Evolutionary conservation across 1,140 invertebrate genomes (phyloP).

Genomic region (Drosophila bifasciata): DNA sequence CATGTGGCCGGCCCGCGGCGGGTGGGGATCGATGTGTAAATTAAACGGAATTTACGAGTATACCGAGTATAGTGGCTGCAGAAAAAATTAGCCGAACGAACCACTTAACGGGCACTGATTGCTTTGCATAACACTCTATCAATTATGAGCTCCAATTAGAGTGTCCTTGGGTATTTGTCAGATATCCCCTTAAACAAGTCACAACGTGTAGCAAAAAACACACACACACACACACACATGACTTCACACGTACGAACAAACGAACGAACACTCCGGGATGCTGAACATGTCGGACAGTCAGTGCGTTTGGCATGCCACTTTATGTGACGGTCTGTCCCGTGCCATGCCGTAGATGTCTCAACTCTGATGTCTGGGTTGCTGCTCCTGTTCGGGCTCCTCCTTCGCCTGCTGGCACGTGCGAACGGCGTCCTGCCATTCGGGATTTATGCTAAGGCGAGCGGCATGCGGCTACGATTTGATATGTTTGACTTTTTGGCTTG

Average conservation of each 20-base stretch:
- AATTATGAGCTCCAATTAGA: slow-evolving; percentile 25
- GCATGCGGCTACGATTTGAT: slow-evolving; percentile 33
- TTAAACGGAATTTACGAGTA: slow-evolving; percentile 22
- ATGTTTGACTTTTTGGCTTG: slow-evolving; percentile 50
- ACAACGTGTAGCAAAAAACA: background rate
- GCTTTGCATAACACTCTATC: slow-evolving; percentile 35
- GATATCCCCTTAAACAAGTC: slow-evolving; percentile 1
- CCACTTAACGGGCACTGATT: slow-evolving; percentile 24
- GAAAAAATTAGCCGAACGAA: slow-evolving; percentile 1
- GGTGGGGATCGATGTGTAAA: slow-evolving; percentile 3
- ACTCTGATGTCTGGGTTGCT: slow-evolving; percentile 5
- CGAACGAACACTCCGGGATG: slow-evolving; percentile 21
- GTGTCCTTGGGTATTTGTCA: background rate
- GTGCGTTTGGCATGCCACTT: slow-evolving; percentile 23
- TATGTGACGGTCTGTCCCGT: background rate
- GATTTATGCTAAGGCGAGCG: slow-evolving; percentile 38
- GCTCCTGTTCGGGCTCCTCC: background rate
- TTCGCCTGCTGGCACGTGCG: slow-evolving; percentile 51
- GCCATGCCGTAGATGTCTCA: background rate
- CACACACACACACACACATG: background rate
- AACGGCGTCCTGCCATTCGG: slow-evolving; percentile 24
- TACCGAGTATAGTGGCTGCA: slow-evolving; percentile 15
- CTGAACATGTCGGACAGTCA: slow-evolving; percentile 37
- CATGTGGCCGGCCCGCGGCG: no score
- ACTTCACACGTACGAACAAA: background rate